phyloP scores from a whole-genome alignment of 2,797 vertebrate genomes.

The Coendou prehensilis region DNA sequence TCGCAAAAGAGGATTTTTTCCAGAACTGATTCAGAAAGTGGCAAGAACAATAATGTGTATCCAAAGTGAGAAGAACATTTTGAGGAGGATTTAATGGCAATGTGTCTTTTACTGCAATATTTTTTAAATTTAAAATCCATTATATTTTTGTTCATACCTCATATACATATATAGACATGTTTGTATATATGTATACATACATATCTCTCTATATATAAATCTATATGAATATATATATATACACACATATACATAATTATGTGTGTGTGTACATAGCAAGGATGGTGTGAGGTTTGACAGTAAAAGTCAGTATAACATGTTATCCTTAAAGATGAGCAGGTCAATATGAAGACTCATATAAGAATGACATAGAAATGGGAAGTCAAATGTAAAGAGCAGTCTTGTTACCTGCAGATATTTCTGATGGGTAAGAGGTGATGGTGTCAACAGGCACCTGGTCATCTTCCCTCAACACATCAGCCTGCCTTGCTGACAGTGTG shows the following conservation, averaged over 20 bases:
- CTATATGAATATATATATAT: neutral
- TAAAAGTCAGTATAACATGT: neutral
- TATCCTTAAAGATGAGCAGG: neutral
- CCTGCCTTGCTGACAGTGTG: neutral
- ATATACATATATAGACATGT: neutral
- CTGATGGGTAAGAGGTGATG: neutral
- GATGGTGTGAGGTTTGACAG: neutral
- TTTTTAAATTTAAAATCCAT: neutral
- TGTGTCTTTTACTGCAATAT: too few relatives aligned
- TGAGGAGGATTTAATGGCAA: neutral
- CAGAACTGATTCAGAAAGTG: neutral
- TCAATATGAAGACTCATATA: neutral
- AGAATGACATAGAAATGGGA: neutral
- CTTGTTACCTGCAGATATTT: neutral
- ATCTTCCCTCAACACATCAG: neutral
- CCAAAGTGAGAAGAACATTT: neutral
- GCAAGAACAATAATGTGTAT: neutral
- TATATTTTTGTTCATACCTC: neutral
- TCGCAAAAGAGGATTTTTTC: neutral
- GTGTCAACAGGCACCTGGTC: neutral
- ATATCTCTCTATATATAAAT: too few relatives aligned
- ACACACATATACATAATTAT: neutral
- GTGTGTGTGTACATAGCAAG: neutral
- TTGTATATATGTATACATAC: neutral
- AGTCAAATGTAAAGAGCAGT: neutral